Percentiles rank a stretch among this genome's conserved stretches.
These are phyloP conservation scores for Melinaea menophilus DNA, from an alignment of 2,888 invertebrate genomes.

Conservation along the genomic window DNA sequence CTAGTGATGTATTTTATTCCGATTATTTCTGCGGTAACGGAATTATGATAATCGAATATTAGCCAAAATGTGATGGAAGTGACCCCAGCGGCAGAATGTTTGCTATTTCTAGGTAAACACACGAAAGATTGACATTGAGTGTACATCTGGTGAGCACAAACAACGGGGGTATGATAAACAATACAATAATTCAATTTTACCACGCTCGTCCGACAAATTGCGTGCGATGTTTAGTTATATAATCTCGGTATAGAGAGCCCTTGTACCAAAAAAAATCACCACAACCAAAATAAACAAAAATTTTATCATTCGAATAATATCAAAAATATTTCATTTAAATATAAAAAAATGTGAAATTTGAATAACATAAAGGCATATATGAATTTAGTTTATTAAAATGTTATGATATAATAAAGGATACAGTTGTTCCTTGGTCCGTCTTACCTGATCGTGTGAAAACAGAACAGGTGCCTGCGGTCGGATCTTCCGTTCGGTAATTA, in stretches of 20 bases:
- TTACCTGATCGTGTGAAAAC: conserved; percentile 75
- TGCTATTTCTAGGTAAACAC: conserved; percentile 75
- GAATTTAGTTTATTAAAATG: not conserved
- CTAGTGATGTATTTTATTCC: conserved; percentile 11
- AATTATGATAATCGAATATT: conserved; percentile 70
- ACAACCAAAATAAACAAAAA: not conserved
- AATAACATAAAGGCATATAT: too few relatives aligned
- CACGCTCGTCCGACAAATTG: conserved; percentile 63
- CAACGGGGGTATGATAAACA: conserved; percentile 70
- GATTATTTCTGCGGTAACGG: conserved; percentile 39
- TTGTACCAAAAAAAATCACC: conserved; percentile 30
- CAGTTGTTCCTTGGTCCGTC: conserved; percentile 56
- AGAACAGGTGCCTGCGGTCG: conserved; percentile 68
- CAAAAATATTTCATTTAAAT: too few relatives aligned
- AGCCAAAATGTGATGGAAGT: conserved; percentile 57
- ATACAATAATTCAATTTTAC: conserved; percentile 70
- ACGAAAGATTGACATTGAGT: conserved; percentile 71
- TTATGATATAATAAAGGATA: conserved; percentile 58
- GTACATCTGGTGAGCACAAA: conserved; percentile 76
- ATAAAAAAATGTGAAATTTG: too few relatives aligned
- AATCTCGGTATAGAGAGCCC: conserved; percentile 22
- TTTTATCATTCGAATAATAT: not conserved
- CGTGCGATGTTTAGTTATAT: conserved; percentile 43
- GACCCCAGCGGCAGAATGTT: conserved; percentile 68
- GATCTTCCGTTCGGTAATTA: conserved; percentile 65